Percentiles rank a stretch among this genome's conserved stretches.
Evolutionary conservation across 2,797 vertebrate species (phyloP).

Genomic region (Xenentodon cancila): DNA sequence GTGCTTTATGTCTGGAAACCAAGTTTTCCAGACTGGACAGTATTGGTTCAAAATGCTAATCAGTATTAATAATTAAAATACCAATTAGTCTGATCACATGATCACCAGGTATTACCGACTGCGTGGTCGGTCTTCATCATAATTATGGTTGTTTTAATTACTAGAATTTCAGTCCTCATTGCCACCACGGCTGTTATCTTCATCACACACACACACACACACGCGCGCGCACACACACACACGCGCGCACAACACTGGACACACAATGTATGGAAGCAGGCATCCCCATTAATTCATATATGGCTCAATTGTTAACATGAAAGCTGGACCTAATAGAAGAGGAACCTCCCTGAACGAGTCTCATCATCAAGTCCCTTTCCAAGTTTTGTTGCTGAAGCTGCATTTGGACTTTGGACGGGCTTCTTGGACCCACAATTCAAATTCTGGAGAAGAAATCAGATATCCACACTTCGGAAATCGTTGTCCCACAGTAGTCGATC

Average conservation of each 20-base stretch:
- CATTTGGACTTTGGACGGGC: not conserved
- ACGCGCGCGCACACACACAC: slow-evolving; percentile 36
- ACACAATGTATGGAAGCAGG: slow-evolving; percentile 68
- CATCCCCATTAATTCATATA: slow-evolving; percentile 70
- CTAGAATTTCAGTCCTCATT: slow-evolving; percentile 20
- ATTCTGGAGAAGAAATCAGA: no score
- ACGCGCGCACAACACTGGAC: slow-evolving; percentile 64
- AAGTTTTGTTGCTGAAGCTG: not conserved
- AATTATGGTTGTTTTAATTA: slow-evolving; percentile 40
- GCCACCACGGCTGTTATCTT: slow-evolving; percentile 5
- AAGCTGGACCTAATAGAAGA: slow-evolving; percentile 52
- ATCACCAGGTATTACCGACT: slow-evolving; percentile 27
- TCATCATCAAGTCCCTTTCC: slow-evolving; percentile 8
- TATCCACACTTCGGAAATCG: no score
- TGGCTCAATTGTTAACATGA: slow-evolving; percentile 74
- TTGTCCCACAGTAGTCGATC: not conserved
- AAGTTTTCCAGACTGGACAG: slow-evolving; percentile 48
- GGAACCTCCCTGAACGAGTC: slow-evolving; percentile 35
- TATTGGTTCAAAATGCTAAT: slow-evolving; percentile 43
- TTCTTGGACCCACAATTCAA: not conserved
- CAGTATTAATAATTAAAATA: slow-evolving; percentile 45
- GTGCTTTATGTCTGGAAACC: slow-evolving; percentile 51
- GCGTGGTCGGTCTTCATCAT: slow-evolving; percentile 12
- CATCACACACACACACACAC: slow-evolving; percentile 10
- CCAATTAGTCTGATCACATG: slow-evolving; percentile 58